phyloP scores from a whole-genome alignment of 2,113 vertebrate genomes.

The Pogona vitticeps region DNA sequence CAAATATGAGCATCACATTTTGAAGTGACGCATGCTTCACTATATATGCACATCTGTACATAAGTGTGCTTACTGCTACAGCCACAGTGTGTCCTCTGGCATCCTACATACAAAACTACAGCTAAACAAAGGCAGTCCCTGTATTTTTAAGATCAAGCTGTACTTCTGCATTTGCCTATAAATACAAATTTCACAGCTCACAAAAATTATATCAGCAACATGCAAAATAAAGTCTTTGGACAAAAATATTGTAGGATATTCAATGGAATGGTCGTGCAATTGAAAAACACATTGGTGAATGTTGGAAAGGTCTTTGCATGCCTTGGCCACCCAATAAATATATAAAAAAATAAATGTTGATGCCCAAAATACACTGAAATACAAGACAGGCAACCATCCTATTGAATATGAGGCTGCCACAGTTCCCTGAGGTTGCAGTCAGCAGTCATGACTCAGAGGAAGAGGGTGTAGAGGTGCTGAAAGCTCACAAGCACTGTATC shows the following conservation, averaged over 20 bases:
- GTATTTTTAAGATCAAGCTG: not conserved
- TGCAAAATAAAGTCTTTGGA: slow-evolving; percentile 64
- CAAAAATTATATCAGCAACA: slow-evolving; percentile 20
- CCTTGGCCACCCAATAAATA: slow-evolving; percentile 74
- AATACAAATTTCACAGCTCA: not conserved
- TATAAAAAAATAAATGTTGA: slow-evolving; percentile 74
- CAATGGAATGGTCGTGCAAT: slow-evolving; percentile 87
- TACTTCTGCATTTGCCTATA: not conserved
- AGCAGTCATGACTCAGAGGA: slow-evolving; percentile 66
- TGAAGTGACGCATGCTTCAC: not conserved
- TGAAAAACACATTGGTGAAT: slow-evolving; percentile 63
- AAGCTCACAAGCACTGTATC: slow-evolving; percentile 24
- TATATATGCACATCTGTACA: not conserved
- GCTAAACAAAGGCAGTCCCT: not conserved
- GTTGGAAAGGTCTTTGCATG: slow-evolving; percentile 75
- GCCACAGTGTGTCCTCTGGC: not conserved
- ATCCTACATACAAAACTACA: not conserved
- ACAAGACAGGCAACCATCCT: slow-evolving; percentile 79
- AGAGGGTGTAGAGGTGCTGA: slow-evolving; percentile 35
- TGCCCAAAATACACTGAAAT: slow-evolving; percentile 80
- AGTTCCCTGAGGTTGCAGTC: slow-evolving; percentile 87
- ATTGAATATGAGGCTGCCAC: slow-evolving; percentile 82
- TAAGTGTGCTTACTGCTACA: not conserved
- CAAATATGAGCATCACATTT: not conserved
- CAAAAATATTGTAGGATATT: slow-evolving; percentile 70